Conservation (phyloP, 2,113 vertebrate genomes). For the Genyomyrus donnyi region DNA sequence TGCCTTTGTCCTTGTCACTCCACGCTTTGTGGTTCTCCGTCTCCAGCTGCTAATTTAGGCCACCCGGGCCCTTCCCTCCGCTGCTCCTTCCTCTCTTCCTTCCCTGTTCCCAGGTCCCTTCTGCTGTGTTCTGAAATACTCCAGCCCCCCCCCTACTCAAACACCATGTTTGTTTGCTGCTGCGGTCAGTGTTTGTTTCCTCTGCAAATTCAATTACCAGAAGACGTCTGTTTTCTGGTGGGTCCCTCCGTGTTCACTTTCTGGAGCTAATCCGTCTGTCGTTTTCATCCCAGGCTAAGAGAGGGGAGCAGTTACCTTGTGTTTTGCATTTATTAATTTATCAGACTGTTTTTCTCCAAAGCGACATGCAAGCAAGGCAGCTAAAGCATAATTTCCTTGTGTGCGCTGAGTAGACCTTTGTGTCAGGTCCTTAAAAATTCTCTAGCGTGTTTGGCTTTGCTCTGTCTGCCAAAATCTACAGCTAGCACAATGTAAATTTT, state of each 20-base stretch:
- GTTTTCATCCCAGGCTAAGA: not conserved
- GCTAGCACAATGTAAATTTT: not conserved
- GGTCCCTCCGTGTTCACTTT: not conserved
- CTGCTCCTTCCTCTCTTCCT: not conserved
- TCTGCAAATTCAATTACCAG: slow-evolving; percentile 8
- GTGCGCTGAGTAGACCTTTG: not conserved
- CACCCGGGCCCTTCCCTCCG: not conserved
- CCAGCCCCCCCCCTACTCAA: not conserved
- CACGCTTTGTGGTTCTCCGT: slow-evolving; percentile 10
- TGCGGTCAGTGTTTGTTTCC: slow-evolving; percentile 1
- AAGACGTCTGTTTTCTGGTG: not conserved
- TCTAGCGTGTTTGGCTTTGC: not conserved
- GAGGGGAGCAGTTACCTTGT: not conserved
- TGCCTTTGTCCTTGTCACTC: not conserved
- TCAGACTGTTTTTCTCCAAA: not conserved
- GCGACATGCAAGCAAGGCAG: not conserved
- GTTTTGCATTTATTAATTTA: not conserved
- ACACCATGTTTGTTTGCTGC: not conserved
- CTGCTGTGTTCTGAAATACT: not conserved
- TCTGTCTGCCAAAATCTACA: not conserved
- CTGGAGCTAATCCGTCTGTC: not conserved
- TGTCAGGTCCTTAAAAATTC: not conserved
- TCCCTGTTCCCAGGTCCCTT: not conserved
- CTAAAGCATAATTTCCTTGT: not conserved
- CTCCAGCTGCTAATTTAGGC: slow-evolving; percentile 24